Evolutionary conservation across 2,113 vertebrate genomes (phyloP).

Genomic region (Origma solitaria): DNA sequence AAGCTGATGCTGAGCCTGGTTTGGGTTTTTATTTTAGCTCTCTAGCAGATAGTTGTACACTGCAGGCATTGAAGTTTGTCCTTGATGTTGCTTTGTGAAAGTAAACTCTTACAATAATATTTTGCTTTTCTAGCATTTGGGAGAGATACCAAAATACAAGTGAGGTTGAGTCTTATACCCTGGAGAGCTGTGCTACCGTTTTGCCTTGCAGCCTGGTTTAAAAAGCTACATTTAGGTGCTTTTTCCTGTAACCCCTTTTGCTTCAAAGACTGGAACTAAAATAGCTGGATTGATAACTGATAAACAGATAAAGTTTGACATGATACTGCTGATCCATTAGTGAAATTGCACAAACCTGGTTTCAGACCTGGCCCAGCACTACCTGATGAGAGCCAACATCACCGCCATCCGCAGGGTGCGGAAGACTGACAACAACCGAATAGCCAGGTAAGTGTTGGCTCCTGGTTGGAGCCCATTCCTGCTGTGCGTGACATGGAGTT

Average conservation of each 20-base stretch:
- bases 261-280: not conserved
- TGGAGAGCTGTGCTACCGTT: accelerated
- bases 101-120: accelerated
- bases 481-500: accelerated
- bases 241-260: not conserved
- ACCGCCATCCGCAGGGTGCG: constrained; percentile 90
- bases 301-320: not conserved
- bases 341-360: not conserved
- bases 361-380: constrained; percentile 95
- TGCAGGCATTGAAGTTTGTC: not conserved
- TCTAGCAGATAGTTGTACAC: not conserved
- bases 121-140: not conserved
- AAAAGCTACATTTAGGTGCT: not conserved
- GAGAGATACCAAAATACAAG: not conserved
- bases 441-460: constrained; percentile 77
- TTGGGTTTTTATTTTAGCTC: not conserved
- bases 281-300: not conserved
- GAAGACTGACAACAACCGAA: constrained; percentile 96
- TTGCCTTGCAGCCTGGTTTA: not conserved
- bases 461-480: accelerated
- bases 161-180: not conserved
- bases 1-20: not conserved
- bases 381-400: constrained; percentile 92
- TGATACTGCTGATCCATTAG: accelerated
- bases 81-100: not conserved